phyloP scores from a whole-genome alignment of 2,797 vertebrate genomes.

The Melopsittacus undulatus region DNA sequence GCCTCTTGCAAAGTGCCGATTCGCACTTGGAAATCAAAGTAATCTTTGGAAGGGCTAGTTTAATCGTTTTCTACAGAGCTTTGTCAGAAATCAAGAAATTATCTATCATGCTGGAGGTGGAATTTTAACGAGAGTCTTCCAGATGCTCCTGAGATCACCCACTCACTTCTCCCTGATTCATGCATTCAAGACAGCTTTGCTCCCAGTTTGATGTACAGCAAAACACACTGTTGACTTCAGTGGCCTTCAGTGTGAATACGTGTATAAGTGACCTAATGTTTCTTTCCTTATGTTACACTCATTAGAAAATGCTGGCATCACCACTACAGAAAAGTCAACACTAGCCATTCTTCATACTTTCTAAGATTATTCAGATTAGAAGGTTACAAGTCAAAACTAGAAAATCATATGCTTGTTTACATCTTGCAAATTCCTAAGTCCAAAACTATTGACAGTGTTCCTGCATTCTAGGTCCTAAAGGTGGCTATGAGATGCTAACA shows the following conservation, averaged over 20 bases:
- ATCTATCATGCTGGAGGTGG: slow-evolving; percentile 37
- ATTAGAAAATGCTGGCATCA: not conserved
- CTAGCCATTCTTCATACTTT: not conserved
- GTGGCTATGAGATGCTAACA: slow-evolving; percentile 65
- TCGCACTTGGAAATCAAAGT: not conserved
- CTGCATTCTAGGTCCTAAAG: slow-evolving; percentile 61
- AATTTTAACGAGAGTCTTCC: slow-evolving; percentile 61
- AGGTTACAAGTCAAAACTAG: not conserved
- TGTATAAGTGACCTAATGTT: not conserved
- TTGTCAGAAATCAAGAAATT: slow-evolving; percentile 35
- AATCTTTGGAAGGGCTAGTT: slow-evolving; percentile 12
- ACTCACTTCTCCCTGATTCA: slow-evolving; percentile 22
- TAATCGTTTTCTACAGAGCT: not conserved
- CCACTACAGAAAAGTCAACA: not conserved
- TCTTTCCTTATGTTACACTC: not conserved
- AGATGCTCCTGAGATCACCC: slow-evolving; percentile 50
- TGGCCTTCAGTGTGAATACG: not conserved
- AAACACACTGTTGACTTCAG: not conserved
- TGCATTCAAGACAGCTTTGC: not conserved
- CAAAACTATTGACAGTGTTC: not conserved
- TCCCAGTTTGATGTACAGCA: not conserved
- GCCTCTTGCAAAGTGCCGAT: not conserved
- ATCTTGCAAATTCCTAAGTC: not conserved
- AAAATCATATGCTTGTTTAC: not conserved
- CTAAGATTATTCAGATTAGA: not conserved